phyloP scores from a whole-genome alignment of 2,888 invertebrate species.

The Ashinkailepas kermadecensis region DNA sequence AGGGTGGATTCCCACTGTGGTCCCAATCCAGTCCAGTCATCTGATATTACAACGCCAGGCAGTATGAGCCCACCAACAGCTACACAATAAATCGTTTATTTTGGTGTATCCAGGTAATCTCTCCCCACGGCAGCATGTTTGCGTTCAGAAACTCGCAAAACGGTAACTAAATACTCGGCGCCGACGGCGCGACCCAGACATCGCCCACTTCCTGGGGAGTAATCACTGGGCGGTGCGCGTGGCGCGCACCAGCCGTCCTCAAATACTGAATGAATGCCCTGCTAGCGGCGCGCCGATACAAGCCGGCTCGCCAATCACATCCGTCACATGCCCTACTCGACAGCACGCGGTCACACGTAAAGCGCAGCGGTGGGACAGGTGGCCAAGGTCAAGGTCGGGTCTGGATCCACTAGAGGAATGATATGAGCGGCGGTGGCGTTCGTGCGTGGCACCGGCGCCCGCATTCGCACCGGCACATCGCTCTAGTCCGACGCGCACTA shows the following conservation, averaged over 20 bases:
- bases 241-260: background rate
- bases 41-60: too few species aligned
- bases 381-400: background rate
- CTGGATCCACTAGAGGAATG: conserved; percentile 1
- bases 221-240: too few species aligned
- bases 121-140: background rate
- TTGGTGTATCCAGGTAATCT: background rate
- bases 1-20: too few species aligned
- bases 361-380: too few species aligned
- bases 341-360: background rate
- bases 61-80: too few species aligned
- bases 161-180: too few species aligned
- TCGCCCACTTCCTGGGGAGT: background rate
- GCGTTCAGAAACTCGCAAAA: too few species aligned
- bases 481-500: background rate
- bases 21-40: too few species aligned
- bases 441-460: background rate
- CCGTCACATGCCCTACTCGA: background rate
- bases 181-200: background rate
- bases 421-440: background rate
- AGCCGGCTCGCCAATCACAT: background rate
- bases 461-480: background rate
- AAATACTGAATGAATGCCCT: background rate
- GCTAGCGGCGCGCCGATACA: background rate
- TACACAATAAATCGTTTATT: background rate